Evolutionary conservation across 2,888 invertebrate genomes (phyloP).

Genomic region (Phytoseiulus persimilis): DNA sequence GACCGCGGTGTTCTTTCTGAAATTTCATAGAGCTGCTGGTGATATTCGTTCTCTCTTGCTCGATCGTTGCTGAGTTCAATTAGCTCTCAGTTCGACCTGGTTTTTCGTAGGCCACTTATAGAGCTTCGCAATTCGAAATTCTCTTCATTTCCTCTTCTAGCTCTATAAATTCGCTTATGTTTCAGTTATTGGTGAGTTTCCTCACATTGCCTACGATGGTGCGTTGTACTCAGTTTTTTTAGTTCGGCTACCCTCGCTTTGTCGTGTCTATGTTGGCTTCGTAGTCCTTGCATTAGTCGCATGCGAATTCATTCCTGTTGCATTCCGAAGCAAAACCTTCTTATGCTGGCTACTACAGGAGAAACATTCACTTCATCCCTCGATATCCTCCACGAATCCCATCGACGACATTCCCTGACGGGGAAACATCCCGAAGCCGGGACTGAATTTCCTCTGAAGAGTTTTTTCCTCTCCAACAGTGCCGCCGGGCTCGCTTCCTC

Average conservation of each 20-base stretch:
- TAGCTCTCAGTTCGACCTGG: background rate
- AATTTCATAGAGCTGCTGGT: background rate
- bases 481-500: slow-evolving; percentile 15
- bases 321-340: too few relatives aligned
- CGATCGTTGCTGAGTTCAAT: background rate
- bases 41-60: background rate
- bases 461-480: background rate
- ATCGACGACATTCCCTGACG: too few relatives aligned
- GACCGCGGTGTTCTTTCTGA: background rate
- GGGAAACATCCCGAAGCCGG: too few relatives aligned
- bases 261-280: background rate
- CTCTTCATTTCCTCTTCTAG: background rate
- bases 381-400: too few relatives aligned
- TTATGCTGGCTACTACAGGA: too few relatives aligned
- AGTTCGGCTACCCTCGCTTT: background rate
- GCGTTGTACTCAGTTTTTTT: slow-evolving; percentile 9
- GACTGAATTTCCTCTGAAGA: too few relatives aligned
- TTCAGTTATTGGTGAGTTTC: slow-evolving; percentile 38
- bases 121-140: background rate
- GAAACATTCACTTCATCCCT: too few relatives aligned
- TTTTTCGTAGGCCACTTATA: background rate
- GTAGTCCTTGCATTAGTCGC: background rate
- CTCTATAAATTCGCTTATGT: background rate
- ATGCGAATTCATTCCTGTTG: too few relatives aligned
- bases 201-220: slow-evolving; percentile 37